A percentile compares a stretch with the other conserved stretches of the same genome.
phyloP scores from a whole-genome alignment of 2,888 invertebrate genomes.

The Amphimallon solstitiale region DNA sequence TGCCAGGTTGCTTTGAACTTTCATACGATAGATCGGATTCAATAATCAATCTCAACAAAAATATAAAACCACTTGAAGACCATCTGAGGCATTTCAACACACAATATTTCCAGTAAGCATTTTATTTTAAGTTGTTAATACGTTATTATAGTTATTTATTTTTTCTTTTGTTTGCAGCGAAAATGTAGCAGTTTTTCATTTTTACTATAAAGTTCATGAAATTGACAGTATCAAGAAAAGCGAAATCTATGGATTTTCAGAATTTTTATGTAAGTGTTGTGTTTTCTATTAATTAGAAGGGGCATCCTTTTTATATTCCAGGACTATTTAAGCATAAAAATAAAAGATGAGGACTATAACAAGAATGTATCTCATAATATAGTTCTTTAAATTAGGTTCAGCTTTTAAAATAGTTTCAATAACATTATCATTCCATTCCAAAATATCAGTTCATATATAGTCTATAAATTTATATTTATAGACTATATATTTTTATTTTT shows the following conservation, averaged over 20 bases:
- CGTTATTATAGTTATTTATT: neutral
- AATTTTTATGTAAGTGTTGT: constrained; percentile 75
- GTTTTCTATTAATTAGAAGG: too few species aligned
- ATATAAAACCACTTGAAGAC: neutral
- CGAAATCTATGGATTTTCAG: constrained; percentile 79
- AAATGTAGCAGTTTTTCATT: constrained; percentile 75
- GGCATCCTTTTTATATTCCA: too few species aligned
- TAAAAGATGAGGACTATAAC: too few species aligned
- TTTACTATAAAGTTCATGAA: constrained; percentile 74
- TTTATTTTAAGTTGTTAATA: neutral
- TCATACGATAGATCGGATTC: constrained; percentile 16
- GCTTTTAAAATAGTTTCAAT: too few species aligned
- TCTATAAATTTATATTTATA: too few species aligned
- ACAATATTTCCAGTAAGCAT: constrained; percentile 7
- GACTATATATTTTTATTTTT: too few species aligned
- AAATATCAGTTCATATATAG: too few species aligned
- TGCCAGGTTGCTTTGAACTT: constrained; percentile 22
- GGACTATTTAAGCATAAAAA: too few species aligned
- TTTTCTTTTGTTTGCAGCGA: constrained; percentile 60
- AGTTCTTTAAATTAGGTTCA: too few species aligned
- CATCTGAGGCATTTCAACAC: neutral
- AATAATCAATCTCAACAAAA: neutral
- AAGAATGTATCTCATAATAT: too few species aligned
- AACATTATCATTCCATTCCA: too few species aligned
- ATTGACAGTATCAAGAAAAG: constrained; percentile 76